A percentile compares a stretch with the other conserved stretches of the same genome.
These are phyloP conservation scores for Hassar affinis DNA, from an alignment of 2,113 vertebrate genomes.

Conservation along the genomic window DNA sequence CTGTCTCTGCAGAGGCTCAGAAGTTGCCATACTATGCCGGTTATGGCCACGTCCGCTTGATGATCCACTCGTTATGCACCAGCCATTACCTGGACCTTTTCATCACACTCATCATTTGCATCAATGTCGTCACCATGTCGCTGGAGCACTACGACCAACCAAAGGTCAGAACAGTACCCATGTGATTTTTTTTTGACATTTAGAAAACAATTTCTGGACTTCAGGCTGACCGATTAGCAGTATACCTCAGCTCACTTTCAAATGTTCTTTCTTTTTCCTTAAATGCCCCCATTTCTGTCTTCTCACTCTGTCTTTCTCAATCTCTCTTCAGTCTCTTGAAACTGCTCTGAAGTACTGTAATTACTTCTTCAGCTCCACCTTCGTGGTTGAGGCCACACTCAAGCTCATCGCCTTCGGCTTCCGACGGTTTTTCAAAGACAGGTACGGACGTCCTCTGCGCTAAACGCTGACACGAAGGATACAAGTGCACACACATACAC, in stretches of 20 bases:
- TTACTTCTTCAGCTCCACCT: slow-evolving; percentile 97
- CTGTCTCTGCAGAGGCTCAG: slow-evolving; percentile 83
- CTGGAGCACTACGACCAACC: slow-evolving; percentile 98
- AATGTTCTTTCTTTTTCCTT: not conserved
- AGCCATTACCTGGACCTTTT: slow-evolving; percentile 98
- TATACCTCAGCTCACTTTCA: not conserved
- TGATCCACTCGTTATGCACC: slow-evolving; percentile 94
- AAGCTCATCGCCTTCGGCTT: slow-evolving; percentile 94
- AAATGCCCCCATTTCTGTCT: not conserved
- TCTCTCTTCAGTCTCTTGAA: slow-evolving; percentile 82
- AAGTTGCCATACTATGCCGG: slow-evolving; percentile 91
- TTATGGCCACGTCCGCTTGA: slow-evolving; percentile 85
- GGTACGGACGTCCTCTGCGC: slow-evolving; percentile 66
- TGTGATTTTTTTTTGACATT: not conserved
- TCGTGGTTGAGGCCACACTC: slow-evolving; percentile 90
- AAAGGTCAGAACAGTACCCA: slow-evolving; percentile 72
- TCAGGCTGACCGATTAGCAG: not conserved
- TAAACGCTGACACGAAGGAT: not conserved
- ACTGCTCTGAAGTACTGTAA: slow-evolving; percentile 94
- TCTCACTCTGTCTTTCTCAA: not conserved
- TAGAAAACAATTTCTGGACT: not conserved
- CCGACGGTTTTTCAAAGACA: slow-evolving; percentile 96
- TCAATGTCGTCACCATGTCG: slow-evolving; percentile 99
- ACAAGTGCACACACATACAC: not conserved
- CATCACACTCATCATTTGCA: slow-evolving; percentile 98